Evolutionary conservation across 1,140 invertebrate genomes (phyloP), one percentile per base, ranked within the genome.

Genomic region (Ladona fulva): DNA sequence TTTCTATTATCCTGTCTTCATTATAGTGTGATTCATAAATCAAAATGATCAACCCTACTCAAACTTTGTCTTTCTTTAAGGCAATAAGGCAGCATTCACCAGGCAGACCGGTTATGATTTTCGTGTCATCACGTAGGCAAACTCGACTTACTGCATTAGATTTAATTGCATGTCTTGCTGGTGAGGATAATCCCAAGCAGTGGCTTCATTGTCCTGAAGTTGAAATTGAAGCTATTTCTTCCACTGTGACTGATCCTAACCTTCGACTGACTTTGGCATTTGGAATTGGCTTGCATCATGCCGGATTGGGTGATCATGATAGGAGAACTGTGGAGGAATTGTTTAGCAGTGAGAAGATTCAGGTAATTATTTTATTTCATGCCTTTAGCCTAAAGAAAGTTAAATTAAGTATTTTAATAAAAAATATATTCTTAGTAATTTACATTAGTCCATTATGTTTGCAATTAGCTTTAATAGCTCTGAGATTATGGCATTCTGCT

Each of bases 201-300:
- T 99, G 97, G 94, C 83, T 99, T 0, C 92, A 96, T 81, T 95
- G 97, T 88, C 86, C 88, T 10, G 95, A 98, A 77, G 85, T 90
- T 14, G 92, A 97, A 85, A 95, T 97, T 89, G 89, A 93, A 76
- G 87, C 89, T 73, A 91, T 95, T 24, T 82, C 94, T 25, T 85
- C 89, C 80, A 91, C 92, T 85, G 91, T 99, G 5, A 91, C 91
- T 80, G 98, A 99, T 83, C 89, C 91, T 0, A 98, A 99, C 87
- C 87, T 99, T 7, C 97, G 97, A 84, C 88, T 99, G 59, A 97
- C 95, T 0, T 87, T 99, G 19, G 92, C 95, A 0, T 99, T 99
- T 88, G 98, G 98, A 10, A 98, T 99, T 82, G 98, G 97, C 14
- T 91, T 99, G 78, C 98, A 99, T 88, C 98, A 99, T 87, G 98